Evolutionary conservation across 2,113 vertebrate species (phyloP).

Genomic region (Micronycteris hirsuta): DNA sequence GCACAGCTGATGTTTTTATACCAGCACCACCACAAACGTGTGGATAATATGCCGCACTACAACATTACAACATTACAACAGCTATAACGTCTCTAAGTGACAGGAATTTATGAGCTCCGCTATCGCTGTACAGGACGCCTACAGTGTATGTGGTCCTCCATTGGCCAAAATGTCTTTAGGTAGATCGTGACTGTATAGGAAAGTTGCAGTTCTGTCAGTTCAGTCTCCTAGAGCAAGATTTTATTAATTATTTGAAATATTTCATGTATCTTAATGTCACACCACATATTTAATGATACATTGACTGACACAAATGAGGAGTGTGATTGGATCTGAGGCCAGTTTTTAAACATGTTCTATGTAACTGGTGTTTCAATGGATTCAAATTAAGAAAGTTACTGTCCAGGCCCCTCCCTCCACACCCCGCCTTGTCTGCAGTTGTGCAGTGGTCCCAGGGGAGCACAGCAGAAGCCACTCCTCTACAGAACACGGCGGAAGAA

Average conservation of each 20-base stretch:
- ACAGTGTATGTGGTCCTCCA: neutral
- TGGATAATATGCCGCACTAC: too few relatives aligned
- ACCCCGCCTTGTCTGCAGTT: too few relatives aligned
- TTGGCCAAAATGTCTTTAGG: neutral
- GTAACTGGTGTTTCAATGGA: neutral
- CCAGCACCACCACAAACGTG: neutral
- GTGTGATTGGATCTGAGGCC: neutral
- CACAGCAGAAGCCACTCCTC: too few relatives aligned
- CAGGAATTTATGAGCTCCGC: neutral
- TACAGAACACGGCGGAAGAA: too few relatives aligned
- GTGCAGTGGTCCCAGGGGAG: too few relatives aligned
- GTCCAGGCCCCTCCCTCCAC: too few relatives aligned
- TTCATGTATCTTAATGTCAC: neutral
- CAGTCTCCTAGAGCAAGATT: neutral
- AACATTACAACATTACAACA: too few relatives aligned
- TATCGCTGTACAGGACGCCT: neutral
- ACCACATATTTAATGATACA: neutral
- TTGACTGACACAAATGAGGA: neutral
- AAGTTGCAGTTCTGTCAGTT: neutral
- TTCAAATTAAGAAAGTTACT: neutral
- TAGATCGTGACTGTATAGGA: neutral
- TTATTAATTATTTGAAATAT: neutral
- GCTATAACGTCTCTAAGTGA: neutral
- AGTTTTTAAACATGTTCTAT: neutral
- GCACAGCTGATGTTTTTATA: too few relatives aligned